phyloP scores from a whole-genome alignment of 2,797 vertebrate species.

The Sebastolobus alascanus region DNA sequence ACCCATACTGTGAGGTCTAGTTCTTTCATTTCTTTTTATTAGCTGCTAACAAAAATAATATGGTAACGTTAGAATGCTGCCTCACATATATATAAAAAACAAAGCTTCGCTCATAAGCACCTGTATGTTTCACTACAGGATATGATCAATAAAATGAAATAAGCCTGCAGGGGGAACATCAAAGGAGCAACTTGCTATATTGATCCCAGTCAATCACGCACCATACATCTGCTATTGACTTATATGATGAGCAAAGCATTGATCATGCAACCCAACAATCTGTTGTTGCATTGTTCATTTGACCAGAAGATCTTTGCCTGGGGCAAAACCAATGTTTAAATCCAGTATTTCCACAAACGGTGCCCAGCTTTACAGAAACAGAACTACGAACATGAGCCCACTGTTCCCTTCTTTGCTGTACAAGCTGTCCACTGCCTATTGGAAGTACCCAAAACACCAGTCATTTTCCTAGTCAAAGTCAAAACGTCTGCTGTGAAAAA shows the following conservation, averaged over 20 bases:
- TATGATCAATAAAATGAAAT: neutral
- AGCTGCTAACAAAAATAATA: neutral
- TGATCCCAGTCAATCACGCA: neutral
- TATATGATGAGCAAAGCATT: neutral
- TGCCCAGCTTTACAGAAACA: neutral
- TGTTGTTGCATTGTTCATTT: neutral
- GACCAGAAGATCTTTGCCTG: neutral
- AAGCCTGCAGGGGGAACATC: neutral
- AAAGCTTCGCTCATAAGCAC: neutral
- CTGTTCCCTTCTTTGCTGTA: neutral
- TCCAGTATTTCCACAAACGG: neutral
- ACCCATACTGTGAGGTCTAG: neutral
- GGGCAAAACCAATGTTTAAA: neutral
- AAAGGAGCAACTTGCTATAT: neutral
- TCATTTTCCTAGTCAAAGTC: neutral
- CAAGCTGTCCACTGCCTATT: neutral
- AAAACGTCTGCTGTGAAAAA: neutral
- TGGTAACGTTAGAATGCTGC: neutral
- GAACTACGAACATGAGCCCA: neutral
- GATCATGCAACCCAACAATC: neutral
- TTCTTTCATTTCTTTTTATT: neutral
- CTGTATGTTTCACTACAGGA: neutral
- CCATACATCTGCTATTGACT: slow-evolving; percentile 5
- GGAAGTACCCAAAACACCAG: neutral
- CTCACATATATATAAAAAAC: neutral